A percentile compares a stretch with the other conserved stretches of the same genome.
phyloP scores from a whole-genome alignment of 2,797 vertebrate species.

The Chrysocyon brachyurus region DNA sequence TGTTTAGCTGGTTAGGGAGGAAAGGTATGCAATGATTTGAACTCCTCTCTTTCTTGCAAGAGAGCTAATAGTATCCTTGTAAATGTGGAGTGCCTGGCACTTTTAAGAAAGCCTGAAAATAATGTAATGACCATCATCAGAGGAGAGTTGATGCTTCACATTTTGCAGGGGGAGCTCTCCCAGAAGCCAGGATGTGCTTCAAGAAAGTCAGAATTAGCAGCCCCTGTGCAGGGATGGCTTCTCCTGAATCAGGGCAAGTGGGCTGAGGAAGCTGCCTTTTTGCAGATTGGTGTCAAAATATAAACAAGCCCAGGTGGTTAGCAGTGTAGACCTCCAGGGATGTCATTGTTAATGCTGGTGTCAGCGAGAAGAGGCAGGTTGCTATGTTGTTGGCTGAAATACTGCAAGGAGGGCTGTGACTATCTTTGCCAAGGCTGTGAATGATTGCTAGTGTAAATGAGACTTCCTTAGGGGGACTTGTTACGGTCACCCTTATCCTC shows the following conservation, averaged over 20 bases:
- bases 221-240: not conserved
- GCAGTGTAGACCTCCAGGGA: not conserved
- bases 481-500: not conserved
- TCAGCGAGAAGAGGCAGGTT: not conserved
- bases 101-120: conserved; percentile 25
- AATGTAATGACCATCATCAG: not conserved
- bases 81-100: not conserved
- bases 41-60: not conserved
- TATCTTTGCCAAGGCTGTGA: not conserved
- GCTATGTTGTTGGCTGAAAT: not conserved
- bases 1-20: not conserved
- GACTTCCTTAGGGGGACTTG: not conserved
- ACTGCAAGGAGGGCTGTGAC: not conserved
- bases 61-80: not conserved
- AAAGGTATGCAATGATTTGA: not conserved
- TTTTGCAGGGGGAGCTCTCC: not conserved
- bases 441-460: not conserved
- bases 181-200: not conserved
- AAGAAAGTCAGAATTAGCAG: not conserved
- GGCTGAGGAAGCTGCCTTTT: not conserved
- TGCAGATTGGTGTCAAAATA: not conserved
- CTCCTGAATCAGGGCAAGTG: not conserved
- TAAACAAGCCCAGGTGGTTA: not conserved
- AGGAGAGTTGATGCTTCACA: not conserved
- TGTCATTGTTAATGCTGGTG: not conserved